A percentile compares a stretch with the other conserved stretches of the same genome.
Evolutionary conservation across 2,888 invertebrate genomes (phyloP).

Genomic region (Epistrophe eligans): DNA sequence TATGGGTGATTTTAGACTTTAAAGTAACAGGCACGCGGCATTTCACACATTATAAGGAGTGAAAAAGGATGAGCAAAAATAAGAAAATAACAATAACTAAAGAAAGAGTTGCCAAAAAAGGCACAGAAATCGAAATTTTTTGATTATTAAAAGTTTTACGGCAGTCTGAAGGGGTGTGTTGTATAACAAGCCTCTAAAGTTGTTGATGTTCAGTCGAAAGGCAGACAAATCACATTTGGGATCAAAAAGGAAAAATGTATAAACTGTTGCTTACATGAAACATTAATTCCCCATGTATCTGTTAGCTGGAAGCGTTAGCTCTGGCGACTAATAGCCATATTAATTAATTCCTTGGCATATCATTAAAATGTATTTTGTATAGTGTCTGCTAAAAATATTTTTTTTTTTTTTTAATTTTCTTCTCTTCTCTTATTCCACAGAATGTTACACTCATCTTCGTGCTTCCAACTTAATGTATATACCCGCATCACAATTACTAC

Average conservation of each 20-base stretch:
- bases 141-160: not conserved
- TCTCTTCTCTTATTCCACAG: not conserved
- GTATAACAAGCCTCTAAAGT: not conserved
- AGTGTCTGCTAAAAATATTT: conserved; percentile 55
- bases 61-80: not conserved
- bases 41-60: conserved; percentile 23
- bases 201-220: not conserved
- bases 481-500: conserved; percentile 24
- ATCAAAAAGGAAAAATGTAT: not conserved
- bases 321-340: conserved; percentile 56
- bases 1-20: conserved; percentile 30
- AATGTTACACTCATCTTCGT: conserved; percentile 35
- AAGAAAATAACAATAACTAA: not conserved
- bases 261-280: not conserved
- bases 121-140: not conserved
- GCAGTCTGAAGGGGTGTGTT: not conserved
- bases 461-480: conserved; percentile 26
- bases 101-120: not conserved
- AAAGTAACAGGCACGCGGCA: conserved; percentile 47
- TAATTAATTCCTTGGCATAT: conserved; percentile 68
- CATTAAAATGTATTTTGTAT: conserved; percentile 71
- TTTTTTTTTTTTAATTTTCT: conserved; percentile 7
- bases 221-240: not conserved
- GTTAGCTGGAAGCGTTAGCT: conserved; percentile 6
- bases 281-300: not conserved